Evolutionary conservation across 1,140 invertebrate species (phyloP), one percentile per base, ranked within the genome.

Genomic region (Steinernema khuongi): DNA sequence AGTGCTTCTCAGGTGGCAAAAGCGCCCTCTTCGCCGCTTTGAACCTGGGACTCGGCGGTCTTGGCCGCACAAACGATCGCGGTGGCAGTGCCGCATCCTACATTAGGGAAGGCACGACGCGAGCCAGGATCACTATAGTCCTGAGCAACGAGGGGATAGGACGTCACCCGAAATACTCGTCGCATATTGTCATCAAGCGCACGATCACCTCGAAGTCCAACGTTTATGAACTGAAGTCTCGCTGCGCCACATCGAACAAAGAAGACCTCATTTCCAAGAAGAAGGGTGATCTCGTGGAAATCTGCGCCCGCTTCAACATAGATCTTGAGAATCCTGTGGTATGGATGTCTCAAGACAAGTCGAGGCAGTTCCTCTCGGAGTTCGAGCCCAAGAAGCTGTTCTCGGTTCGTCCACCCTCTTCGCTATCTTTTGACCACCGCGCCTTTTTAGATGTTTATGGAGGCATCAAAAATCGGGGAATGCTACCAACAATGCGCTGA

Each of bases 1-100:
- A 32, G 29, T 19, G 4, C 30, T 70, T 67, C 78, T 67, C 30
- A 79, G 78, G 78, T 73, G 78, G 78, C 19, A 79, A 79, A 72
- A 79, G 77, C 33, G 76, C 78, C 33, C 30, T 79, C 4, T 79
- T 79, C 22, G 77, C 78, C 30, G 78, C 77, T 11, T 44, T 79
- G 11, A 79, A 79, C 31, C 71, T 79, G 31, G 78, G 78, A 67
- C 78, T 79, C 36, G 78, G 78, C 32, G 78, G 76, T 26, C 11
- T 43, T 4, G 78, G 76, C n/a, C 71, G 43, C 26, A 19, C 36
- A 19, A 79, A 79, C 30, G 77, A 79, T 19, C 33, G 78, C 68
- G 76, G 77, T 67, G 75, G 32, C 22, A 70, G 68, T 17, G 78
- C 75, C 18, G 71, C 71, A 29, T 28, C 28, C 0, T 79, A 79